A percentile compares a stretch with the other conserved stretches of the same genome.
phyloP scores from a whole-genome alignment of 2,888 invertebrate genomes.

The Malachius bipustulatus region DNA sequence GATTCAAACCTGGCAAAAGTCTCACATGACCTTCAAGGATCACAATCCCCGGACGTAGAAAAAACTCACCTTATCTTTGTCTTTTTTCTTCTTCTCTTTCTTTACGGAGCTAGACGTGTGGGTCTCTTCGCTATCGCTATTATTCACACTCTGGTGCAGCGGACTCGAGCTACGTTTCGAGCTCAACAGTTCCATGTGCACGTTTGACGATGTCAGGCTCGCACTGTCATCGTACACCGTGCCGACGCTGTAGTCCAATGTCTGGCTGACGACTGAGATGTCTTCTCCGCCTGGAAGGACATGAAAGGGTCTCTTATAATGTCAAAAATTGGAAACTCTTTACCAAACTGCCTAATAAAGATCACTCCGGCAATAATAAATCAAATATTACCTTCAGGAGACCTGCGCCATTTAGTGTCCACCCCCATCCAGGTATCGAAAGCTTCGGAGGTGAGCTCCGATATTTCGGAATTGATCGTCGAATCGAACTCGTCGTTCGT shows the following conservation, averaged over 20 bases:
- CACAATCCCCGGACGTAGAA: not conserved
- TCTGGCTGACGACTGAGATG: constrained; percentile 36
- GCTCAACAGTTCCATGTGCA: constrained; percentile 42
- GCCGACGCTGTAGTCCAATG: constrained; percentile 41
- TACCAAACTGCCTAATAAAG: no score
- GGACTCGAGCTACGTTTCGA: constrained; percentile 44
- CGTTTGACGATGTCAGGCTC: constrained; percentile 43
- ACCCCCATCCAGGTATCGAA: constrained; percentile 51
- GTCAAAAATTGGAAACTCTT: no score
- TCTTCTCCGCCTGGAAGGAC: constrained; percentile 36
- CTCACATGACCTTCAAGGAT: constrained; percentile 8
- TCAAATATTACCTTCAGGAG: constrained; percentile 56
- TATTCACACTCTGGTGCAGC: constrained; percentile 42
- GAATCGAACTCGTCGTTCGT: constrained; percentile 38
- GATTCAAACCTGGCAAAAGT: not conserved
- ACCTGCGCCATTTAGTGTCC: constrained; percentile 58
- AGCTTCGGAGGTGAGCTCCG: constrained; percentile 38
- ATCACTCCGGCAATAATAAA: not conserved
- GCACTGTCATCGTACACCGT: constrained; percentile 41
- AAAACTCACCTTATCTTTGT: constrained; percentile 36
- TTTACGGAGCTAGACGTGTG: constrained; percentile 28
- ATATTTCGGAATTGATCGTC: constrained; percentile 37
- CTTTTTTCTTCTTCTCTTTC: constrained; percentile 33
- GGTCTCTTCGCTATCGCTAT: constrained; percentile 38
- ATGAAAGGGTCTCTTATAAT: not conserved